phyloP scores from a whole-genome alignment of 2,888 invertebrate species.

The Tipula lateralis region DNA sequence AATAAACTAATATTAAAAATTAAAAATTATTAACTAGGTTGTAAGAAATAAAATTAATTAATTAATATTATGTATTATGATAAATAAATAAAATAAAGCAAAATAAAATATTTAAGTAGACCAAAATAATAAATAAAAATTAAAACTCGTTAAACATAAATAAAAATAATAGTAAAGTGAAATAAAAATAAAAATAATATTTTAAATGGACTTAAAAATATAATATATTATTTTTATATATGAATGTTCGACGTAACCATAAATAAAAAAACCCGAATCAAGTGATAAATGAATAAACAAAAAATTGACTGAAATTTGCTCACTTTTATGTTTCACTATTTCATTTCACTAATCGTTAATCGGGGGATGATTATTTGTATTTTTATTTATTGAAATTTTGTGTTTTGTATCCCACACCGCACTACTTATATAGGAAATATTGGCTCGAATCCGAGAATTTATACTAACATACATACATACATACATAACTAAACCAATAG shows the following conservation, averaged over 20 bases:
- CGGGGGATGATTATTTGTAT: no score
- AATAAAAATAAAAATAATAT: neutral
- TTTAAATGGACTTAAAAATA: neutral
- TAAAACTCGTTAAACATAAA: neutral
- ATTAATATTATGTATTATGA: no score
- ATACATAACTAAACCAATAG: neutral
- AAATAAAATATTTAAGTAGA: constrained; percentile 3
- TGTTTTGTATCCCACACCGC: neutral
- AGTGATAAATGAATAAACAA: neutral
- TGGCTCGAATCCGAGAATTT: neutral
- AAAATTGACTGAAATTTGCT: neutral
- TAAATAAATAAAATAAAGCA: neutral
- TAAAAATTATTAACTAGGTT: neutral
- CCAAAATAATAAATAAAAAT: constrained; percentile 2
- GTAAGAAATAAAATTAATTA: neutral
- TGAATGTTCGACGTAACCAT: neutral
- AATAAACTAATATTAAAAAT: neutral
- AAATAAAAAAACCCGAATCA: neutral
- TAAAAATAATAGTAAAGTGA: neutral
- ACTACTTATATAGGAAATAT: neutral
- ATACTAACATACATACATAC: neutral
- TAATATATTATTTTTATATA: neutral
- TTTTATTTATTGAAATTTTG: neutral
- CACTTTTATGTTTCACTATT: neutral
- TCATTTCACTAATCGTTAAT: neutral